These are phyloP conservation scores for Athalia circularis DNA, from an alignment of 2,888 invertebrate species.

Conservation along the genomic window DNA sequence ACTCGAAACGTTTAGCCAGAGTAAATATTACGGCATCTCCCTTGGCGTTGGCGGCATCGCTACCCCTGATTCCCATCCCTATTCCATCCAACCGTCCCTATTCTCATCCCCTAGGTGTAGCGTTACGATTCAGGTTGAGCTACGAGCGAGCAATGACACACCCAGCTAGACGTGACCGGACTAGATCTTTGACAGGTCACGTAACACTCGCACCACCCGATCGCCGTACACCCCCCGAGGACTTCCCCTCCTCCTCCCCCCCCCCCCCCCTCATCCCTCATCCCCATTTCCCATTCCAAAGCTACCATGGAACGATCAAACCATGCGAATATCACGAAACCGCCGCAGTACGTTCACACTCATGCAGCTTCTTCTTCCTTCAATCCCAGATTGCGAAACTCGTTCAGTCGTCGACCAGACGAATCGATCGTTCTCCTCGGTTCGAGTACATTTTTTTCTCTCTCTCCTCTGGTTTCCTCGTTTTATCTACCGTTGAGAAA, in stretches of 20 bases:
- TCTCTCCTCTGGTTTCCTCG: too few species aligned
- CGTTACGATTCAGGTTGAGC: slow-evolving; percentile 30
- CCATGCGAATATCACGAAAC: neutral
- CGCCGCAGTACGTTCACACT: too few species aligned
- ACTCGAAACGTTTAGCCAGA: slow-evolving; percentile 40
- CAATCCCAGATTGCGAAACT: too few species aligned
- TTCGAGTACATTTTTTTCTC: too few species aligned
- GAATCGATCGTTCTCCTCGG: too few species aligned
- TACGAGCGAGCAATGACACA: slow-evolving; percentile 21
- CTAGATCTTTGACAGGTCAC: slow-evolving; percentile 41
- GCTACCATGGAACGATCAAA: neutral
- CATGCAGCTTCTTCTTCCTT: too few species aligned
- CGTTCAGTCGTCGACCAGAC: too few species aligned
- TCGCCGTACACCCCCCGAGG: slow-evolving; percentile 1
- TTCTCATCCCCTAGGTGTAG: slow-evolving; percentile 5
- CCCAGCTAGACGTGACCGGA: slow-evolving; percentile 33
- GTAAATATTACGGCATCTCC: slow-evolving; percentile 31
- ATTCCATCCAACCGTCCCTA: too few species aligned
- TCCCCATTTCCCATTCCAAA: neutral
- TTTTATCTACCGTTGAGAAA: too few species aligned
- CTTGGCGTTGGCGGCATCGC: slow-evolving; percentile 12
- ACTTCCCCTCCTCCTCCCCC: neutral
- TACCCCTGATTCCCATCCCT: neutral
- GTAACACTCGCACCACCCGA: slow-evolving; percentile 19
- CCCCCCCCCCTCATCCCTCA: neutral